A percentile compares a stretch with the other conserved stretches of the same genome.
Conservation (phyloP, 2,888 invertebrate genomes). For the Tinea semifulvella region DNA sequence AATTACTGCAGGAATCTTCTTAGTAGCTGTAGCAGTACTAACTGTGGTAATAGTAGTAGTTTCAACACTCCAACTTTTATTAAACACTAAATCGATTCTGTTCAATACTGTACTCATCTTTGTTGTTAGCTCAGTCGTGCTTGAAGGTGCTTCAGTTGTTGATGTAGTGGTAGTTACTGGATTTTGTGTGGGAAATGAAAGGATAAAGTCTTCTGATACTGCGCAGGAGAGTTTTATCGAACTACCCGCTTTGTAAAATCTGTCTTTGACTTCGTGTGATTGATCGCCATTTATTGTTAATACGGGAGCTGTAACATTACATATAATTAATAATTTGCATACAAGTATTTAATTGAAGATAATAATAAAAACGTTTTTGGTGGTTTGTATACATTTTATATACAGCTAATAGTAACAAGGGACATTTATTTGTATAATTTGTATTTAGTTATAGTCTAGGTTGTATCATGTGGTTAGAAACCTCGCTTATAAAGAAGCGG, state of each 20-base stretch:
- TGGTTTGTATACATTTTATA: no score
- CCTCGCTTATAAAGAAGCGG: no score
- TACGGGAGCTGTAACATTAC: slow-evolving; percentile 69
- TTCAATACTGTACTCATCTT: slow-evolving; percentile 55
- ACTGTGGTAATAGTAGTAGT: slow-evolving; percentile 54
- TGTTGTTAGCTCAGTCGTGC: slow-evolving; percentile 50
- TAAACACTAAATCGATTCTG: slow-evolving; percentile 60
- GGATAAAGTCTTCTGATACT: slow-evolving; percentile 52
- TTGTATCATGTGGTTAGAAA: no score
- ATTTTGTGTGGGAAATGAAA: slow-evolving; percentile 36
- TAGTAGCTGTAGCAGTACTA: slow-evolving; percentile 51
- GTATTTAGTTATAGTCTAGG: no score
- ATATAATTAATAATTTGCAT: no score
- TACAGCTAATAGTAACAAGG: no score
- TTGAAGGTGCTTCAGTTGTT: slow-evolving; percentile 36
- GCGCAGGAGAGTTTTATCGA: slow-evolving; percentile 74
- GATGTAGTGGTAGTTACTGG: slow-evolving; percentile 34
- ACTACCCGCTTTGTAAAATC: slow-evolving; percentile 79
- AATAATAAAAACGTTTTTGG: no score
- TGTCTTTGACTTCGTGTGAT: slow-evolving; percentile 73
- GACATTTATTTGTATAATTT: no score
- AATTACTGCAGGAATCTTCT: slow-evolving; percentile 33
- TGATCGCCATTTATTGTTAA: slow-evolving; percentile 76
- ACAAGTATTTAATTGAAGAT: no score
- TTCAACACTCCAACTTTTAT: slow-evolving; percentile 62